Base-by-base conservation (phyloP, 2,113 vertebrate species). In the Cynocephalus volans region DNA sequence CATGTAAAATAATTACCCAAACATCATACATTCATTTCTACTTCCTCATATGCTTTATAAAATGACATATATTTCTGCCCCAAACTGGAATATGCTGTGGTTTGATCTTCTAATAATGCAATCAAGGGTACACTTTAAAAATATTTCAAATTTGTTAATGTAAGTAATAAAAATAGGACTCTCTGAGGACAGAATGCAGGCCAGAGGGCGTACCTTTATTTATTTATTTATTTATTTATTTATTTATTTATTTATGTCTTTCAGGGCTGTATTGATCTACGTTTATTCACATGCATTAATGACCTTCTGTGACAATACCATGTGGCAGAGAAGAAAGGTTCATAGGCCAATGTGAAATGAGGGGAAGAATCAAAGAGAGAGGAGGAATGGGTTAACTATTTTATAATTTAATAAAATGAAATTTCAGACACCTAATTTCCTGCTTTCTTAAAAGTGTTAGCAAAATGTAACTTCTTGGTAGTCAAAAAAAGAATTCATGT, bases 161-260 rank as follows among this genome's bases (percentile, higher is more conserved):
- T 60, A 85, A 85, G 58, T 95, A 95, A 88, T 72, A 70, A 94
- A 90, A 90, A 75, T 17, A 92, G 28, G 28, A 75, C 48, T 67
- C 73, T 80, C 45, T 77, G 15, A 80, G 36, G 48, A 81, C 58
- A 87, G 17, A 88, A 14, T 80, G 5, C 28, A 33, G 26, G 26
- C 8, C 10, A 48, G 28, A 70, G 19, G 12, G 54, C 18, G 60
- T 7, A 72, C 3, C 6, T 89, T n/a, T 41, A 3, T 76, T 58
- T 80, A 41, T 41, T 41, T 41, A 41, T 41, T 41, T 41, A 41
- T 41, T 41, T 41, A 41, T 41, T 41, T 41, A 3, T 41, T 41
- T 41, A 41, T 41, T 41, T 41, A 41, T 41, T 41, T 41, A 41
- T 41, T 41, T 41, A 3, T 41, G 41, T 76, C 58, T 56, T 48